Conservation (phyloP, 2,888 invertebrate species). For the Cetonia aurata region DNA sequence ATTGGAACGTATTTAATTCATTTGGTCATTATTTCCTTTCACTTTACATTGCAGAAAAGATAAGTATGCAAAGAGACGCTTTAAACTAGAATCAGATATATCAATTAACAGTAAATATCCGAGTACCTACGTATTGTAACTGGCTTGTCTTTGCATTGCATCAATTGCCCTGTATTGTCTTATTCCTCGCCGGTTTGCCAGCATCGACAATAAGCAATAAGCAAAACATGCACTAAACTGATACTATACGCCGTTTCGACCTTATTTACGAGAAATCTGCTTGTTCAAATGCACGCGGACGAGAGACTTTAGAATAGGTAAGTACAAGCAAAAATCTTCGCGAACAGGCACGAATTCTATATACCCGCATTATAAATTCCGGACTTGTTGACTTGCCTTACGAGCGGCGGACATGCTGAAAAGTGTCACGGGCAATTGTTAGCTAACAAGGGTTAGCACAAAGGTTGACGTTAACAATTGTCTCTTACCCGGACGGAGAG, state of each 20-base stretch:
- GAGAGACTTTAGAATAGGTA: background rate
- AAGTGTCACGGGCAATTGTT: conserved; percentile 39
- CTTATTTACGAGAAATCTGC: background rate
- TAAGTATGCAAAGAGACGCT: too few relatives aligned
- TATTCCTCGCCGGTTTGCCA: too few relatives aligned
- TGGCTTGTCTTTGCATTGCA: too few relatives aligned
- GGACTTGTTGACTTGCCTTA: conserved; percentile 34
- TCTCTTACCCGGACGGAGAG: conserved; percentile 17
- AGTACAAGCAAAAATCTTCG: background rate
- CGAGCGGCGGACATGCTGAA: conserved; percentile 19
- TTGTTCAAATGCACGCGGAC: background rate
- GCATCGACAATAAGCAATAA: too few relatives aligned
- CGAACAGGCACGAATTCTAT: conserved; percentile 14
- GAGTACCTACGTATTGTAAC: too few relatives aligned
- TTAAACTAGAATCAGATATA: too few relatives aligned
- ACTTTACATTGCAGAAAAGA: too few relatives aligned
- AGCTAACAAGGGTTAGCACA: conserved; percentile 35
- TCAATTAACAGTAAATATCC: too few relatives aligned
- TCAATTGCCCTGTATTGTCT: too few relatives aligned
- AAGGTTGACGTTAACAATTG: conserved; percentile 32
- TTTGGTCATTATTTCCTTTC: too few relatives aligned
- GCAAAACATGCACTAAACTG: too few relatives aligned
- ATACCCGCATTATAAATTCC: conserved; percentile 27
- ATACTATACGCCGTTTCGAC: background rate
- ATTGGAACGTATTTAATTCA: too few relatives aligned